Percentiles rank a stretch among this genome's conserved stretches.
Evolutionary conservation across 2,888 invertebrate genomes (phyloP).

Genomic region (Rhagium mordax): DNA sequence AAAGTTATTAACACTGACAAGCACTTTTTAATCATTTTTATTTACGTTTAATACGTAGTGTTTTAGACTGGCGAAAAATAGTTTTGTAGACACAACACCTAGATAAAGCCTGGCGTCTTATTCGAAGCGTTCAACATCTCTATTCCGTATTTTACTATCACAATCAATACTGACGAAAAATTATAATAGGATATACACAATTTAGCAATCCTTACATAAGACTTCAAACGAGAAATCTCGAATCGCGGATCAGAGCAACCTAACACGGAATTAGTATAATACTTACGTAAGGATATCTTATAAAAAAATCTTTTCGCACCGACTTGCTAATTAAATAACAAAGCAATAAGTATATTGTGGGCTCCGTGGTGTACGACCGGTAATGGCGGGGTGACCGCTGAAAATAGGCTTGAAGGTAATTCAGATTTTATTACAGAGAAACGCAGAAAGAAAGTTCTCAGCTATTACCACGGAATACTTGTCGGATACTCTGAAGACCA

Average conservation of each 20-base stretch:
- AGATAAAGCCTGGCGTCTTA: too few relatives aligned
- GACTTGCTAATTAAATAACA: neutral
- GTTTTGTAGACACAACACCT: too few relatives aligned
- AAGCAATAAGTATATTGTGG: neutral
- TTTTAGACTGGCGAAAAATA: too few relatives aligned
- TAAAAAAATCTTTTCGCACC: neutral
- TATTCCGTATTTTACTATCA: neutral
- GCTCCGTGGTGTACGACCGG: neutral
- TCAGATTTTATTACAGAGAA: neutral
- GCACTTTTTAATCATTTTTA: too few relatives aligned
- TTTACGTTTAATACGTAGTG: too few relatives aligned
- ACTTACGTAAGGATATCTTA: neutral
- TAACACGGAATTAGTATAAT: neutral
- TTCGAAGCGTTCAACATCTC: neutral
- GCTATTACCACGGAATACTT: neutral
- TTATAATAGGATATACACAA: too few relatives aligned
- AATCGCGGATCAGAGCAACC: neutral
- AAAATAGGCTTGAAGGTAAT: neutral
- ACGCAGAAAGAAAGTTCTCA: neutral
- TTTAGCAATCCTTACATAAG: neutral
- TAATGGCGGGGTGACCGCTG: neutral
- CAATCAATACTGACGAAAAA: neutral
- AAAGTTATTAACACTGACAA: too few relatives aligned
- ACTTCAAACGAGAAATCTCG: neutral
- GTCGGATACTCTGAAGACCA: too few relatives aligned